Percentiles rank a stretch among this genome's conserved stretches.
Conservation (phyloP, 2,797 vertebrate genomes). For the Myiotriccus ornatus region DNA sequence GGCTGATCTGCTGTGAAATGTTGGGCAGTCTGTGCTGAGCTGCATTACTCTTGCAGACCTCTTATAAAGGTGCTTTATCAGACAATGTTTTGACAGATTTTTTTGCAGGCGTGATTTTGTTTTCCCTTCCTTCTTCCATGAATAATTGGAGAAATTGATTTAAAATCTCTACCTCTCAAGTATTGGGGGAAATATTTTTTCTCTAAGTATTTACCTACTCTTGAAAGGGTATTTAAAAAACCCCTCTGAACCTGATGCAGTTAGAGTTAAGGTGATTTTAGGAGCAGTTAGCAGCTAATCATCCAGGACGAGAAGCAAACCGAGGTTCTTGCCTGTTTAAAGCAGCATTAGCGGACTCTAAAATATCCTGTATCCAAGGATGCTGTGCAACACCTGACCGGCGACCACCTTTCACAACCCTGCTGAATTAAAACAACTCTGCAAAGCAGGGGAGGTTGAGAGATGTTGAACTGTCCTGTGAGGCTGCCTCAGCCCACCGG, state of each 20-base stretch:
- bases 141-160: not conserved
- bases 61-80: not conserved
- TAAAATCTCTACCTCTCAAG: not conserved
- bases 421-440: fast-evolving
- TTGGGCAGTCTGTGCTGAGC: not conserved
- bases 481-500: conserved; percentile 64
- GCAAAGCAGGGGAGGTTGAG: not conserved
- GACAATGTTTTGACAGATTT: not conserved
- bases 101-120: not conserved
- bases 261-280: not conserved
- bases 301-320: fast-evolving
- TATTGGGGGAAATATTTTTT: not conserved
- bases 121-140: not conserved
- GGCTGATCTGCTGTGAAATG: not conserved
- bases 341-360: not conserved
- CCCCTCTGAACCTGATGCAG: not conserved
- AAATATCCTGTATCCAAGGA: not conserved
- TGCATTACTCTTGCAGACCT: not conserved
- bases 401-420: not conserved
- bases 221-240: not conserved
- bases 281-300: not conserved
- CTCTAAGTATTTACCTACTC: not conserved
- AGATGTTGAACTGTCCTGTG: not conserved
- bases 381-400: not conserved
- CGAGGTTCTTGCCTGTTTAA: not conserved